A percentile compares a stretch with the other conserved stretches of the same genome.
Conservation (phyloP, 2,797 vertebrate species). For the Heterohyrax brucei region DNA sequence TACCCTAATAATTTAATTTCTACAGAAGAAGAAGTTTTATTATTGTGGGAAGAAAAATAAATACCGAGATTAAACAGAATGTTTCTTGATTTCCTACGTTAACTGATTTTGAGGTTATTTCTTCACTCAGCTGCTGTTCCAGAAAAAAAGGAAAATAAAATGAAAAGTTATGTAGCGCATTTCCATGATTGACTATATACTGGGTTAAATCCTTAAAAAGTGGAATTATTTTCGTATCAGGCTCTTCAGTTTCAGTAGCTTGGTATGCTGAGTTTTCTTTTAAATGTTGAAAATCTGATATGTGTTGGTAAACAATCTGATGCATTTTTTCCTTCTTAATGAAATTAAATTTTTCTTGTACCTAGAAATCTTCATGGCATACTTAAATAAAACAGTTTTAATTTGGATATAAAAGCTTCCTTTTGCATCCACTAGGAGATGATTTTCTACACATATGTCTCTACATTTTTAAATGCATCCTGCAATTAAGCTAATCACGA, state of each 20-base stretch:
- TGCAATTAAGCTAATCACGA: constrained; percentile 5
- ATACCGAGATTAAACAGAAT: constrained; percentile 50
- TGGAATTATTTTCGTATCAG: constrained; percentile 59
- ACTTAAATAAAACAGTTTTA: constrained; percentile 22
- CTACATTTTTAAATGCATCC: neutral
- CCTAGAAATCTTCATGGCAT: neutral
- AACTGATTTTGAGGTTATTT: constrained; percentile 76
- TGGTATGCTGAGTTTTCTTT: constrained; percentile 33
- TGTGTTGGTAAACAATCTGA: constrained; percentile 41
- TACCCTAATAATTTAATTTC: constrained; percentile 61
- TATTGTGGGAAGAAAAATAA: constrained; percentile 74
- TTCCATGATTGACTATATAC: constrained; percentile 63
- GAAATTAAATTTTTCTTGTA: constrained; percentile 35
- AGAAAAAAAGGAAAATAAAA: constrained; percentile 65
- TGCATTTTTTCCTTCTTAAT: neutral
- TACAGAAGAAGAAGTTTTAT: constrained; percentile 63
- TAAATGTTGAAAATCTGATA: constrained; percentile 24
- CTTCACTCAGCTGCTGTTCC: constrained; percentile 66
- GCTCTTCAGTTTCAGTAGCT: constrained; percentile 61
- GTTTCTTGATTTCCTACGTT: constrained; percentile 66
- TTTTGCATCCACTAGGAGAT: constrained; percentile 21
- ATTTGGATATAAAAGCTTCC: neutral
- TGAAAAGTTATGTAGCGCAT: neutral
- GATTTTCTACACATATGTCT: neutral
- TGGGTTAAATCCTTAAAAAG: constrained; percentile 64